Conservation (phyloP, 2,888 invertebrate species). For the Leucania comma region DNA sequence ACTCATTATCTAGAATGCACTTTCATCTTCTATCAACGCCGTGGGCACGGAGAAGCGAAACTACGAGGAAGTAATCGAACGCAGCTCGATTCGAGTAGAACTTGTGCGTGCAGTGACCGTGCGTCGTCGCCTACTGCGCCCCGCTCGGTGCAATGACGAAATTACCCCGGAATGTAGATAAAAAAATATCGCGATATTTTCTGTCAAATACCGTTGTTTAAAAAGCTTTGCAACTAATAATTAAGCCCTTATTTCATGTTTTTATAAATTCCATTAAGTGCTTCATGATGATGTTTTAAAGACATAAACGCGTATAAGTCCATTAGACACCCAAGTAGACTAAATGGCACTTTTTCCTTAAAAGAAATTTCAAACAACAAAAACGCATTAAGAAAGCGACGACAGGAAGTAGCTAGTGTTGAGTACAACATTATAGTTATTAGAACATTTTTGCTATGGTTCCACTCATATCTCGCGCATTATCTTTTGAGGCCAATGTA, state of each 20-base stretch:
- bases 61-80: slow-evolving; percentile 77
- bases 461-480: slow-evolving; percentile 71
- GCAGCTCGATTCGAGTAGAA: slow-evolving; percentile 47
- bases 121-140: slow-evolving; percentile 31
- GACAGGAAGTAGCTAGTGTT: slow-evolving; percentile 45
- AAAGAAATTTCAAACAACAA: slow-evolving; percentile 36
- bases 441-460: slow-evolving; percentile 71
- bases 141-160: slow-evolving; percentile 46
- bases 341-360: slow-evolving; percentile 30
- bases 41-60: slow-evolving; percentile 73
- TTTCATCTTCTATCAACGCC: slow-evolving; percentile 74
- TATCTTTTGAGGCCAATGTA: slow-evolving; percentile 83
- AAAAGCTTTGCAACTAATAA: neutral
- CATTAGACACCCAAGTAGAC: slow-evolving; percentile 19
- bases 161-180: slow-evolving; percentile 65
- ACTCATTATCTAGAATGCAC: slow-evolving; percentile 55
- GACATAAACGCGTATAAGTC: slow-evolving; percentile 2
- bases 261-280: slow-evolving; percentile 2
- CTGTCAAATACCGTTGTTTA: neutral
- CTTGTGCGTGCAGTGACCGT: slow-evolving; percentile 71
- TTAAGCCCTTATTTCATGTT: slow-evolving; percentile 6
- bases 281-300: slow-evolving; percentile 12
- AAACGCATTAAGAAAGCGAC: slow-evolving; percentile 33
- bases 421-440: slow-evolving; percentile 43
- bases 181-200: slow-evolving; percentile 23